Percentiles rank a stretch among this genome's conserved stretches.
These are phyloP conservation scores for Nomia melanderi DNA, from an alignment of 1,140 invertebrate species.

Conservation along the genomic window DNA sequence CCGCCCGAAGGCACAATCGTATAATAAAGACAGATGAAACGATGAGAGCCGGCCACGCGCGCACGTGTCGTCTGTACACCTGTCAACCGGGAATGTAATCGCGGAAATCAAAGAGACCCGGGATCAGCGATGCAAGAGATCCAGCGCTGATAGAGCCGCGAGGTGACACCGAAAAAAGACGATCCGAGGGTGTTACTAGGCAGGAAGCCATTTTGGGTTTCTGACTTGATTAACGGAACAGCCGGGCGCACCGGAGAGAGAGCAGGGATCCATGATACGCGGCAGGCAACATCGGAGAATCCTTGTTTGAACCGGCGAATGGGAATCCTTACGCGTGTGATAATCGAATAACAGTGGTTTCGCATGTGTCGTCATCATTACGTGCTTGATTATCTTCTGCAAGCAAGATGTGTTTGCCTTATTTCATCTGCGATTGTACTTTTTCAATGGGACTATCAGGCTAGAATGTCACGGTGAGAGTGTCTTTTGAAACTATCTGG, in stretches of 20 bases:
- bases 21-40: slow-evolving; percentile 44
- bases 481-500: too few relatives aligned
- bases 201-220: slow-evolving; percentile 69
- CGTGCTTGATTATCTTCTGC: not conserved
- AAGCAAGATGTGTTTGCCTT: not conserved
- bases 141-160: slow-evolving; percentile 50
- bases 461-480: too few relatives aligned
- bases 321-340: slow-evolving; percentile 54
- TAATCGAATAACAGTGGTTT: slow-evolving; percentile 59
- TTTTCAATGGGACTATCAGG: too few relatives aligned
- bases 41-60: not conserved
- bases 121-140: slow-evolving; percentile 54
- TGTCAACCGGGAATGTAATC: slow-evolving; percentile 63
- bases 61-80: slow-evolving; percentile 47
- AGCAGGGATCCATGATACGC: slow-evolving; percentile 46
- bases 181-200: slow-evolving; percentile 71
- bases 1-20: slow-evolving; percentile 20
- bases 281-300: slow-evolving; percentile 56
- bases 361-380: slow-evolving; percentile 14
- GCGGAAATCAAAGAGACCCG: slow-evolving; percentile 66
- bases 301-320: slow-evolving; percentile 55
- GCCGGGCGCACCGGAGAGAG: slow-evolving; percentile 2
- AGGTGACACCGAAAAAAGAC: slow-evolving; percentile 61
- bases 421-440: too few relatives aligned
- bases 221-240: slow-evolving; percentile 67